These are phyloP conservation scores for Gryon sp. DNA, from an alignment of 1,140 invertebrate genomes.

Conservation along the genomic window DNA sequence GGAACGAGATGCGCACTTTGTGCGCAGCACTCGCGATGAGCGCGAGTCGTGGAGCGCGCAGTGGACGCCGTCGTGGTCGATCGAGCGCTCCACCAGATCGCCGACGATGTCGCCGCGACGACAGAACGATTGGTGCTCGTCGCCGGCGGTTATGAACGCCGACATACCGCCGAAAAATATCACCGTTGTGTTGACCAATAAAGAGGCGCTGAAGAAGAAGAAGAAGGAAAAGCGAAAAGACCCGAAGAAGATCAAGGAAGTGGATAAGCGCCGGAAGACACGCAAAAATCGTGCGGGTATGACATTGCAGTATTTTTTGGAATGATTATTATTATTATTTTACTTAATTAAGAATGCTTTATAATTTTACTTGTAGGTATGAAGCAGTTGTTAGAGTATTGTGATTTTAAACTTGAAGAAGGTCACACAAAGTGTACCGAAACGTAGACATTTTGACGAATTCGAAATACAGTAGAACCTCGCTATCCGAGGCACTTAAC, in stretches of 20 bases:
- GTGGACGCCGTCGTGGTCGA: conserved; percentile 77
- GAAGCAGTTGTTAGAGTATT: too few species aligned
- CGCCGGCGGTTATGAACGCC: conserved; percentile 65
- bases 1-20: conserved; percentile 63
- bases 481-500: too few species aligned
- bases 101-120: conserved; percentile 75
- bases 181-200: conserved; percentile 81
- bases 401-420: too few species aligned
- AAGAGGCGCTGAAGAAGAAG: conserved; percentile 81
- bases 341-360: neutral
- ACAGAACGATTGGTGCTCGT: conserved; percentile 72
- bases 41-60: conserved; percentile 72
- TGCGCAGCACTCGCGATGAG: conserved; percentile 59
- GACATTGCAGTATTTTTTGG: conserved; percentile 6
- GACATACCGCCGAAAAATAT: conserved; percentile 77
- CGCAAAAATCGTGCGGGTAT: conserved; percentile 76
- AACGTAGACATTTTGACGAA: too few species aligned
- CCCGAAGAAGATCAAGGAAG: conserved; percentile 75
- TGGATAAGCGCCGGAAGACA: conserved; percentile 77
- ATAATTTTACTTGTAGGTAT: too few species aligned
- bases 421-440: too few species aligned
- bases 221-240: conserved; percentile 81
- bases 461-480: too few species aligned
- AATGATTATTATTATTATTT: conserved; percentile 13
- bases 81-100: conserved; percentile 68